Conservation (phyloP, 2,888 invertebrate species). For the Entomobrya multifasciata region DNA sequence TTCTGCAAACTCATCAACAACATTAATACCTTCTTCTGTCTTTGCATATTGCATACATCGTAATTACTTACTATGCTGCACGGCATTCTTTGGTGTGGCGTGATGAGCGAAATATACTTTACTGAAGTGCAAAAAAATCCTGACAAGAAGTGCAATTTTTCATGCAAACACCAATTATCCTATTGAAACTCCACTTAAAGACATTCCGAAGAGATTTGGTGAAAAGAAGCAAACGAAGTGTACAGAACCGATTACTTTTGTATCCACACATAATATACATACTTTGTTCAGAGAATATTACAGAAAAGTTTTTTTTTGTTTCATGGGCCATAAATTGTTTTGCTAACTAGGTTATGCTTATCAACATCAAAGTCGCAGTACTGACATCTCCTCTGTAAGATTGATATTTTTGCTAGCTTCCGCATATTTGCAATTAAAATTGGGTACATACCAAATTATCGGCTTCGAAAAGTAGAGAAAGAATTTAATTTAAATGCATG, state of each 20-base stretch:
- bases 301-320: slow-evolving; percentile 6
- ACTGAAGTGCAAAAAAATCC: not conserved
- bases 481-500: too few relatives aligned
- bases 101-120: slow-evolving; percentile 27
- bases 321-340: slow-evolving; percentile 25
- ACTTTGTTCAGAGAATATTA: slow-evolving; percentile 55
- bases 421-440: slow-evolving; percentile 39
- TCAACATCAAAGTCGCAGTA: not conserved
- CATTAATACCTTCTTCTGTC: too few relatives aligned
- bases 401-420: slow-evolving; percentile 6
- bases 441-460: too few relatives aligned
- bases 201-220: slow-evolving; percentile 7
- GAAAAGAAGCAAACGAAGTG: slow-evolving; percentile 31
- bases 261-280: too few relatives aligned
- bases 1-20: not conserved
- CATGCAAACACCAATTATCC: slow-evolving; percentile 52
- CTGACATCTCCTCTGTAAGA: not conserved
- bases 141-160: slow-evolving; percentile 48
- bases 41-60: not conserved
- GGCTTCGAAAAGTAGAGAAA: too few relatives aligned
- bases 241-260: slow-evolving; percentile 55
- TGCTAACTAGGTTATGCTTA: slow-evolving; percentile 49
- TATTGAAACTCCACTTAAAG: not conserved
- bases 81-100: too few relatives aligned
- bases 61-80: slow-evolving; percentile 45